Base-by-base conservation (phyloP, 30 jellyfish, hydroid and myxozoan species). In the Mastigias papua region DNA sequence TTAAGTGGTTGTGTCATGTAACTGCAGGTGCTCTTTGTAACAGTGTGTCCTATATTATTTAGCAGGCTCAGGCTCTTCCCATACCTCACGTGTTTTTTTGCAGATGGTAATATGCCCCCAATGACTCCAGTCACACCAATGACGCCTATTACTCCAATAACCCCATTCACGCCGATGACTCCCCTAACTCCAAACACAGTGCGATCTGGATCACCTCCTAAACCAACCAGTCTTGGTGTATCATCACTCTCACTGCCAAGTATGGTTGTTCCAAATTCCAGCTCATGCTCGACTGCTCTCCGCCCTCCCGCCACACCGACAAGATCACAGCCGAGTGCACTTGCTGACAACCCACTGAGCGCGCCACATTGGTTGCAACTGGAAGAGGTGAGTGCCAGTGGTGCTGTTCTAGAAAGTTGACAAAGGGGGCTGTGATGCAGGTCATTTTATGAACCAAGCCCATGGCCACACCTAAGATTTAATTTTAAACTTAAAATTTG, bases 121-220 rank as follows among this genome's bases (percentile, higher is more conserved):
- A 92, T 92, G 98, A 92, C 98, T 20, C 98, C 98, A 6, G 91
- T 92, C 67, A 92, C 98, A 27, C 98, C 98, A 3, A 92, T 92
- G 95, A 92, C 98, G 33, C 98, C 98, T 20, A 67, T 92, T 22
- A 92, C 98, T 19, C 98, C 98, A 7, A 85, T 87, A 10, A 92
- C 97, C 42, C 98, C 98, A 21, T 87, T 92, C 69, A 86, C 97
- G 42, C 98, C 97, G 23, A 60, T 92, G 89, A 70, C 98, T 6
- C 91, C 96, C 13, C 46, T 75, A 27, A 85, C 91, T 26, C 89
- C 92, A 11, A 94, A 35, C 74, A 86, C 86, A 61, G 34, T 48
- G 34, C 94, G 95, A 25, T 88, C 98, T 73, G 83, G 84, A 1
- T 92, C 98, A 6, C 98, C 98, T 61, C 97, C 98, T 7, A 86